Base-by-base conservation (phyloP, 2,113 vertebrate species). In the Ophthalmolycus amberensis region DNA sequence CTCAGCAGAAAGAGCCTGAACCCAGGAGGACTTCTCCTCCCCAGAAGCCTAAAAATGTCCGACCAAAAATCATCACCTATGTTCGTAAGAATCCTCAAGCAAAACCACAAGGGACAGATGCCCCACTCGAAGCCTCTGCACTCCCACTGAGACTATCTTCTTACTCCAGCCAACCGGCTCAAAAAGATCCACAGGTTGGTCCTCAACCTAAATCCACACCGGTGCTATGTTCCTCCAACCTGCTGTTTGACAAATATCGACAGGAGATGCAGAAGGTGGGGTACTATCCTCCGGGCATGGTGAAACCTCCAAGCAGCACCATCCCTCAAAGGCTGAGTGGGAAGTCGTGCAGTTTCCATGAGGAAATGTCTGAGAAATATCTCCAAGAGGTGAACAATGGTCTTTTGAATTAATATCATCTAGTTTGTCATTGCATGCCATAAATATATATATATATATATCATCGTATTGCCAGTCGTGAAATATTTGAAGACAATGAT, bases 61-160 rank as follows among this genome's bases (percentile, higher is more conserved):
- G 97, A 56, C 97, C 98, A 48, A 99, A 98, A 94, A 99, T 99
- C 84, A 99, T 99, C 88, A 99, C 98, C 0, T 99, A 97, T 22
- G 95, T 99, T 14, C 94, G 97, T 48, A 97, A 97, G 77, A 97
- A 87, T 66, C 95, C 96, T 2, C 97, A 95, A 79, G 90, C 92
- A 0, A 94, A 97, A 20, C 83, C 94, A 58, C 95, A 94, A 71
- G 92, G 94, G 0, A 29, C 79, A 0, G 95, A 97, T 2, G 54
- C 92, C 0, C 80, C 95, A 0, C 94, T 96, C 32, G 91, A 96
- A 0, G 90, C 93, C 0, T 62, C 95, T 0, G 92, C 95, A 6
- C 88, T 96, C 52, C 94, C 96, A 0, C 94, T 94, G 0, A 77
- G 94, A 1, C 18, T 94, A 0, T 79, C 96, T 1, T 20, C 95